Percentiles rank a stretch among this genome's conserved stretches.
Evolutionary conservation across 2,113 vertebrate genomes (phyloP).

Genomic region (Macrotus californicus): DNA sequence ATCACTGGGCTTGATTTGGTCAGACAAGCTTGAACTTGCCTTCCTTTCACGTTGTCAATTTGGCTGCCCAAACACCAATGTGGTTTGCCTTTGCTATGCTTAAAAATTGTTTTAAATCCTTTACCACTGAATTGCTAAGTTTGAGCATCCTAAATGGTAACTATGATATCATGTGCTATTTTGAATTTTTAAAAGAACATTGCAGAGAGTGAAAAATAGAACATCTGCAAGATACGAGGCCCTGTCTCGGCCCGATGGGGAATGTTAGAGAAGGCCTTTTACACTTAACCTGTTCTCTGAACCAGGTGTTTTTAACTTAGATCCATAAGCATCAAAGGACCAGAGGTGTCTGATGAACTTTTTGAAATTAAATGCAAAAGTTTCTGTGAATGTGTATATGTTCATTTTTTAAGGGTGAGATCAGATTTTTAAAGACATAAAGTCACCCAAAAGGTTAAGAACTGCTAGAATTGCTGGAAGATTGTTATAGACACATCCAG

Average conservation of each 20-base stretch:
- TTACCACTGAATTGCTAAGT: background rate
- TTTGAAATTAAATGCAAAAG: background rate
- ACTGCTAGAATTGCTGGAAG: background rate
- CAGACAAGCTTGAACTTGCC: background rate
- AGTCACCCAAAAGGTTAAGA: background rate
- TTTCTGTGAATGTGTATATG: background rate
- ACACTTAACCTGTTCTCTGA: background rate
- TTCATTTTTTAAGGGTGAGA: background rate
- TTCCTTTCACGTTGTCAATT: background rate
- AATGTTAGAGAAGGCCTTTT: background rate
- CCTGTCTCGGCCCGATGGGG: background rate
- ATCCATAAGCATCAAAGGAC: background rate
- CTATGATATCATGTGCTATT: conserved; percentile 3
- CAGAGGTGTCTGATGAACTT: background rate
- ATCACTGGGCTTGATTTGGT: background rate
- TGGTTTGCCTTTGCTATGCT: background rate
- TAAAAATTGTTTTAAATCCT: background rate
- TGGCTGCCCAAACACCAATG: background rate
- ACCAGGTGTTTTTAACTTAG: background rate
- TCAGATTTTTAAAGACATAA: background rate
- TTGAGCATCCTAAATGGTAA: background rate
- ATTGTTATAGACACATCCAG: background rate
- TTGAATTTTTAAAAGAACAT: conserved; percentile 2
- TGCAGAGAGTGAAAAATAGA: background rate
- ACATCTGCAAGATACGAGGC: background rate